Percentiles rank a stretch among this genome's conserved stretches.
phyloP scores from a whole-genome alignment of 2,113 vertebrate genomes.

The Oenanthe oenanthe region DNA sequence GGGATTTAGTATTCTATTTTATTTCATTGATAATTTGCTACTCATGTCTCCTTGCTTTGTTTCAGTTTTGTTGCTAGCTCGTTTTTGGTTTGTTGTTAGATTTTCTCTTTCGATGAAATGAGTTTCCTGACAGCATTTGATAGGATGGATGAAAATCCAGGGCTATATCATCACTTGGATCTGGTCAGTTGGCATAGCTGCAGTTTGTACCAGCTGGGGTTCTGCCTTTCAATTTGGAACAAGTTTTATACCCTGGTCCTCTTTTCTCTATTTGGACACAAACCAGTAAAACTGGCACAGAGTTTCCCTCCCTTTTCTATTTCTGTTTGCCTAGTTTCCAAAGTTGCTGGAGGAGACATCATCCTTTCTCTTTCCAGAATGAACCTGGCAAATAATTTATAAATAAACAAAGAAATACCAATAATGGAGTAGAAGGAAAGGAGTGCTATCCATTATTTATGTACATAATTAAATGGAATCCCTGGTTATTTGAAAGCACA shows the following conservation, averaged over 20 bases:
- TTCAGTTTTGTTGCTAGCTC: background rate
- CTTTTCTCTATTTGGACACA: background rate
- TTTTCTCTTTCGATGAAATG: background rate
- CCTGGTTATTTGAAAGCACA: background rate
- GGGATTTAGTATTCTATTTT: background rate
- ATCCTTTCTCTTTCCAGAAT: background rate
- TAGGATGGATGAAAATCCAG: background rate
- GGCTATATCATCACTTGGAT: background rate
- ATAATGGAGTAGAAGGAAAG: background rate
- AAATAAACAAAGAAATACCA: background rate
- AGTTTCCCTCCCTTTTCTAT: background rate
- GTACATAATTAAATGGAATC: background rate
- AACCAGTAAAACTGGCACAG: background rate
- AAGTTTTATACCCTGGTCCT: background rate
- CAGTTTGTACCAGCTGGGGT: background rate
- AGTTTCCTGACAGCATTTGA: background rate
- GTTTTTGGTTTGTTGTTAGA: background rate
- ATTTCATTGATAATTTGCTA: background rate
- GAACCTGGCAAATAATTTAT: background rate
- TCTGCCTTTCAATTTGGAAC: slow-evolving; percentile 15
- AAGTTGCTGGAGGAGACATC: background rate
- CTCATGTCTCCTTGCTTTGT: background rate
- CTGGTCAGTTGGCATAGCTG: background rate
- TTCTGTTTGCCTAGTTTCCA: background rate
- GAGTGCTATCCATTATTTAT: background rate